These are phyloP conservation scores for Lasioglossum leucozonium DNA, from an alignment of 2,888 invertebrate genomes.

Conservation along the genomic window DNA sequence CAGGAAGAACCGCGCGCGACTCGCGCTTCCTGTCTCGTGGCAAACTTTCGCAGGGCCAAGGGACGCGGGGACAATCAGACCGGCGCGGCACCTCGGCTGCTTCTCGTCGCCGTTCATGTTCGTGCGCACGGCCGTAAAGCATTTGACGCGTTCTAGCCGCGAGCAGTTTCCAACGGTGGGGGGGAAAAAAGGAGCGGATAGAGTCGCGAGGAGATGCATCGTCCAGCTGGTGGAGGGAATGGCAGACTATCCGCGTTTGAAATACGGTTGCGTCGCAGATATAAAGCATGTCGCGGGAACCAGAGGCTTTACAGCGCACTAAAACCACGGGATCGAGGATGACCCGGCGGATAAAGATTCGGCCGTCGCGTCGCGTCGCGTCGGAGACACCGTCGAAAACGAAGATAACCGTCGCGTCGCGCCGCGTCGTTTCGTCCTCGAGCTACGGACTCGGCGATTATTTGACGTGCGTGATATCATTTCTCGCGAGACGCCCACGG, in stretches of 20 bases:
- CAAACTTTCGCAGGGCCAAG: neutral
- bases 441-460: conserved; percentile 51
- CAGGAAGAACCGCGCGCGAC: neutral
- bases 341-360: conserved; percentile 61
- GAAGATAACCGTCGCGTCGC: conserved; percentile 52
- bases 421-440: conserved; percentile 37
- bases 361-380: conserved; percentile 11
- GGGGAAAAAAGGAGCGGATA: conserved; percentile 17
- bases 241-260: conserved; percentile 64
- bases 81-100: neutral
- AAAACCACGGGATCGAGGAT: conserved; percentile 71
- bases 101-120: conserved; percentile 6
- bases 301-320: conserved; percentile 72
- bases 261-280: conserved; percentile 74
- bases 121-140: neutral
- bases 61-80: neutral
- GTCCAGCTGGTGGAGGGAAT: conserved; percentile 21
- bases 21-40: neutral
- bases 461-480: conserved; percentile 37
- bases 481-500: conserved; percentile 28
- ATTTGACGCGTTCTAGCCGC: conserved; percentile 22
- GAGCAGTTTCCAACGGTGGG: neutral
- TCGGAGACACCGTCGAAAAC: conserved; percentile 32
- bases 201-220: conserved; percentile 36
- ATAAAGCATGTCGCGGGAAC: conserved; percentile 71